Conservation (phyloP, 2,797 vertebrate species). For the Gouania willdenowi region DNA sequence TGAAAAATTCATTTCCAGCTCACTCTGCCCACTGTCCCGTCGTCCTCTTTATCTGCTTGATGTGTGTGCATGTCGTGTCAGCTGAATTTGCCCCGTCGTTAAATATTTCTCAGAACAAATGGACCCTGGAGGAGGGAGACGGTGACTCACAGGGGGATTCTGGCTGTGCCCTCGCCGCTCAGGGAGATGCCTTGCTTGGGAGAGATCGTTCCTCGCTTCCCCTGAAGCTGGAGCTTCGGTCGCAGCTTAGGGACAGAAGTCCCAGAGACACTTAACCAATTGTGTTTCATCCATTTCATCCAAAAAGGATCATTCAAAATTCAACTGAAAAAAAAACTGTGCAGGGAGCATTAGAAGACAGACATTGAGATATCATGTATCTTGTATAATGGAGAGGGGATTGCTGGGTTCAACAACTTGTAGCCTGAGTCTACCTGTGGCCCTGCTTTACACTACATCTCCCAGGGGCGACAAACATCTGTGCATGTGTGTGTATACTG, state of each 20-base stretch:
- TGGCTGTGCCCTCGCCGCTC: conserved; percentile 21
- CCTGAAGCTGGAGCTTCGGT: conserved; percentile 30
- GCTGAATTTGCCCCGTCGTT: conserved; percentile 73
- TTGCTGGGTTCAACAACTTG: conserved; percentile 37
- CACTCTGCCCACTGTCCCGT: conserved; percentile 68
- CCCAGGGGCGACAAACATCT: conserved; percentile 2
- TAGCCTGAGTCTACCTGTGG: conserved; percentile 49
- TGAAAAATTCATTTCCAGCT: conserved; percentile 82
- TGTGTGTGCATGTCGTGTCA: conserved; percentile 71
- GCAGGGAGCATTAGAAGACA: conserved; percentile 29
- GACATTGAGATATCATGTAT: conserved; percentile 20
- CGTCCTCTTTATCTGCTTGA: conserved; percentile 47
- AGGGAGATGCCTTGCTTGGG: conserved; percentile 58
- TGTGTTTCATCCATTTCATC: conserved; percentile 69
- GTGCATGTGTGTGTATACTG: conserved; percentile 37
- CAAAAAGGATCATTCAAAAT: conserved; percentile 74
- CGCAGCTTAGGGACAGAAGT: conserved; percentile 71
- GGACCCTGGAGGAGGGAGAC: conserved; percentile 65
- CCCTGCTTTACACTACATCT: conserved; percentile 25
- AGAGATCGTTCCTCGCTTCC: conserved; percentile 38
- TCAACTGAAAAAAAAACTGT: conserved; percentile 49
- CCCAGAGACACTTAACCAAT: conserved; percentile 73
- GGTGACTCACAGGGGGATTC: conserved; percentile 36
- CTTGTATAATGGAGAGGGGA: conserved; percentile 1
- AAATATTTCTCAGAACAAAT: conserved; percentile 88